phyloP scores from a whole-genome alignment of 1,140 invertebrate species.

The Drosophila carrolli region DNA sequence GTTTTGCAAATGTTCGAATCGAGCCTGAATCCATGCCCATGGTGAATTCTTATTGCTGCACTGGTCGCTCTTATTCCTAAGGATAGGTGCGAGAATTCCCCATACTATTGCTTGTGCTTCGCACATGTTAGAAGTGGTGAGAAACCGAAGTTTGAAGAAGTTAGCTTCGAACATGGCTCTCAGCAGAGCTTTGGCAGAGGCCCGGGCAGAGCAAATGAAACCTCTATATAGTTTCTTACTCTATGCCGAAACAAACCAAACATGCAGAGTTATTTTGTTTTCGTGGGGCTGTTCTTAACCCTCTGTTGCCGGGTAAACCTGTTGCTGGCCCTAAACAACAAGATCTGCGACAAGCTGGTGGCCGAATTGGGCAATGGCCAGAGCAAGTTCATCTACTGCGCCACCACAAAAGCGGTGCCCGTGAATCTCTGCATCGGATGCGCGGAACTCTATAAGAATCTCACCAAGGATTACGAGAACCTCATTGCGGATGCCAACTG shows the following conservation, averaged over 20 bases:
- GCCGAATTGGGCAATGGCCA: slow-evolving; percentile 51
- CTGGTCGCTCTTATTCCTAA: too few relatives aligned
- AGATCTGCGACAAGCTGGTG: slow-evolving; percentile 13
- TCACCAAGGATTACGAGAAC: not conserved
- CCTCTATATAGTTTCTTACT: too few relatives aligned
- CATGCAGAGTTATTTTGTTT: slow-evolving; percentile 13
- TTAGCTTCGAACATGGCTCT: too few relatives aligned
- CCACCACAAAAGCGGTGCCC: slow-evolving; percentile 62
- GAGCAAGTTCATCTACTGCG: slow-evolving; percentile 58
- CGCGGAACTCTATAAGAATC: not conserved
- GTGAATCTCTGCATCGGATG: slow-evolving; percentile 58
- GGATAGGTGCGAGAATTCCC: too few relatives aligned
- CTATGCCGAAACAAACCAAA: slow-evolving; percentile 16
- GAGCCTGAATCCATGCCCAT: too few relatives aligned
- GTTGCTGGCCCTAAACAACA: not conserved
- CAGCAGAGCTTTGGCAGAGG: too few relatives aligned
- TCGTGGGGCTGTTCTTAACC: slow-evolving; percentile 1
- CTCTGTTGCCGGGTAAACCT: not conserved
- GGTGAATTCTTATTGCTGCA: too few relatives aligned
- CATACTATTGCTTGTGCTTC: too few relatives aligned
- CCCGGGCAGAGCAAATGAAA: too few relatives aligned
- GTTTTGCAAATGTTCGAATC: too few relatives aligned
- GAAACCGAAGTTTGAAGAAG: too few relatives aligned
- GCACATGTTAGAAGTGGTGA: too few relatives aligned
- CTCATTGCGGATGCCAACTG: slow-evolving; percentile 52